Evolutionary conservation across 64 coral and sea anemone genomes (phyloP).

Genomic region (Stichodactyla mertensii): DNA sequence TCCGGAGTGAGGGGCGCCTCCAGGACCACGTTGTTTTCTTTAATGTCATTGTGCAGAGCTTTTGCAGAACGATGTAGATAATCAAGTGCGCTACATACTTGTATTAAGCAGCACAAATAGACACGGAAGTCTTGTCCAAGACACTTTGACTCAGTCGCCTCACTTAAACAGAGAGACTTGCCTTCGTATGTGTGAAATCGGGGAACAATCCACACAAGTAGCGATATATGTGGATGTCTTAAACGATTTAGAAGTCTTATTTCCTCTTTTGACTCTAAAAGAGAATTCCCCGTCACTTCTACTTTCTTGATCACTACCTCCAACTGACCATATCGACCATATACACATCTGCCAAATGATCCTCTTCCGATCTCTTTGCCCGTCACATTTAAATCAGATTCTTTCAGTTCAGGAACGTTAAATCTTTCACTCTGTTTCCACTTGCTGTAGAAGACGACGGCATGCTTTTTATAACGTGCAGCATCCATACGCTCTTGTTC

Average conservation of each 20-base stretch:
- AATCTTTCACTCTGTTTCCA: conserved; percentile 48
- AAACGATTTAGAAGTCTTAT: conserved; percentile 15
- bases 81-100: conserved; percentile 1
- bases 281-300: background rate
- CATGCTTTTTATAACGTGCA: conserved; percentile 37
- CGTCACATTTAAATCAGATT: conserved; percentile 1
- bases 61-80: conserved; percentile 12
- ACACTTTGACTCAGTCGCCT: background rate
- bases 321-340: conserved; percentile 19
- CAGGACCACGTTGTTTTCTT: conserved; percentile 36
- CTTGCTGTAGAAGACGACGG: conserved; percentile 24
- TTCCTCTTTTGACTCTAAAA: conserved; percentile 30
- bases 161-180: background rate
- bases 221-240: conserved; percentile 15
- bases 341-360: conserved; percentile 36
- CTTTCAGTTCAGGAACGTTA: conserved; percentile 20
- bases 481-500: background rate
- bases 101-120: background rate
- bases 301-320: conserved; percentile 47
- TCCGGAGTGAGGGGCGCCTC: background rate
- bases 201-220: conserved; percentile 13
- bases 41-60: conserved; percentile 37
- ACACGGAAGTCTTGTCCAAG: background rate
- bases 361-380: conserved; percentile 20
- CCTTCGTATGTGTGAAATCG: conserved; percentile 12